phyloP scores from a whole-genome alignment of 1,140 invertebrate genomes.

The Dolichoris vasculosae region DNA sequence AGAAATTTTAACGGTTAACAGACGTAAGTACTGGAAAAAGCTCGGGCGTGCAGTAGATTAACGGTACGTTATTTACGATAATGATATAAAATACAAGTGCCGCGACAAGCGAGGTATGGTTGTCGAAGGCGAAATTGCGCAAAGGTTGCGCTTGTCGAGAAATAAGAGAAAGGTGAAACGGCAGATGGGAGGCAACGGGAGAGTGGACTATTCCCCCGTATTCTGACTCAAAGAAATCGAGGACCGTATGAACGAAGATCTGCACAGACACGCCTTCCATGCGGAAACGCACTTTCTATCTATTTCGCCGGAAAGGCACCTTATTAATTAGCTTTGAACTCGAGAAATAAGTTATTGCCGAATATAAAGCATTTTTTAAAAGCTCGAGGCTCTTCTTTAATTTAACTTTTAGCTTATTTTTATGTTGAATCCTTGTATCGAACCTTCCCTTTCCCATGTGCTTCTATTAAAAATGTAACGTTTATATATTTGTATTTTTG shows the following conservation, averaged over 20 bases:
- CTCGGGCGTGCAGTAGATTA: background rate
- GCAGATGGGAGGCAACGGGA: background rate
- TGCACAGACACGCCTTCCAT: background rate
- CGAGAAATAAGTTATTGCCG: background rate
- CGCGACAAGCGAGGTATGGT: background rate
- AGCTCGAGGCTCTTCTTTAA: no score
- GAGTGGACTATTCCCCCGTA: background rate
- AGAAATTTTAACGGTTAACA: constrained; percentile 28
- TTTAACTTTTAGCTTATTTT: no score
- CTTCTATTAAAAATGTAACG: no score
- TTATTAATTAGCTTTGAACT: background rate
- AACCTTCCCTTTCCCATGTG: no score
- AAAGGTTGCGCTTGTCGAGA: constrained; percentile 15
- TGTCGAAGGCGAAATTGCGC: background rate
- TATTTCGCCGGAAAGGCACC: no score
- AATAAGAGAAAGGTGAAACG: constrained; percentile 44
- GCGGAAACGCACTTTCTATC: no score
- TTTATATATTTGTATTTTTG: no score
- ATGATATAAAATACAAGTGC: constrained; percentile 27
- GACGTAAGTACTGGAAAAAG: background rate
- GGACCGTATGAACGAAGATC: background rate
- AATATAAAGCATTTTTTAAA: no score
- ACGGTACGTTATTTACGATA: constrained; percentile 37
- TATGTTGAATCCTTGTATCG: no score
- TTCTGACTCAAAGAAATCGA: background rate